Percentiles rank a stretch among this genome's conserved stretches.
Evolutionary conservation across 53 echinoderm and acorn worm species (phyloP).

Genomic region (Crossaster papposus): DNA sequence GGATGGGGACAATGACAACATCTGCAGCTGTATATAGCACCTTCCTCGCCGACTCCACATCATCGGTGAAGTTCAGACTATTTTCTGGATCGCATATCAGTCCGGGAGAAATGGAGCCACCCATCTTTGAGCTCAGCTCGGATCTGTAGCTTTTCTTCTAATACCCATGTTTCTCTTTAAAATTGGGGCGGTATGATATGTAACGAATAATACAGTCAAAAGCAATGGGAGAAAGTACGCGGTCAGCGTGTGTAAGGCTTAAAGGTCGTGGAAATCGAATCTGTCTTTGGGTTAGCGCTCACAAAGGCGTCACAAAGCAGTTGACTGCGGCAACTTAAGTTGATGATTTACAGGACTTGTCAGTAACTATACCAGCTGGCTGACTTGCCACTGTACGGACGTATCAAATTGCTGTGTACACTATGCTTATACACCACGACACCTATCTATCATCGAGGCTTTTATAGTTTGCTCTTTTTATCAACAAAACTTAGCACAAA

Average conservation of each 20-base stretch:
- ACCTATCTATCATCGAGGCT: too few relatives aligned
- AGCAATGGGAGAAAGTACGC: background rate
- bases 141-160: background rate
- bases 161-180: background rate
- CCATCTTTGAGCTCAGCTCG: slow-evolving; percentile 13
- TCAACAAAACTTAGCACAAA: too few relatives aligned
- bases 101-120: background rate
- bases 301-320: background rate
- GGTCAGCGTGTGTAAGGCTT: background rate
- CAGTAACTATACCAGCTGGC: too few relatives aligned
- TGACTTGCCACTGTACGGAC: too few relatives aligned
- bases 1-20: slow-evolving; percentile 60
- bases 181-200: background rate
- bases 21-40: slow-evolving; percentile 57
- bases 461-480: too few relatives aligned
- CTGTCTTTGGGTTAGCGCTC: background rate
- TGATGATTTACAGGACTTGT: background rate
- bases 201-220: background rate
- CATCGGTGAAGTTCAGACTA: slow-evolving; percentile 9
- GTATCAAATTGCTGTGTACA: too few relatives aligned
- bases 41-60: slow-evolving; percentile 5
- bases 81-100: background rate
- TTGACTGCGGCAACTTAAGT: background rate
- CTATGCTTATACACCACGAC: too few relatives aligned
- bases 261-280: background rate